Evolutionary conservation across 2,113 vertebrate genomes (phyloP).

Genomic region (Rhizomys pruinosus): DNA sequence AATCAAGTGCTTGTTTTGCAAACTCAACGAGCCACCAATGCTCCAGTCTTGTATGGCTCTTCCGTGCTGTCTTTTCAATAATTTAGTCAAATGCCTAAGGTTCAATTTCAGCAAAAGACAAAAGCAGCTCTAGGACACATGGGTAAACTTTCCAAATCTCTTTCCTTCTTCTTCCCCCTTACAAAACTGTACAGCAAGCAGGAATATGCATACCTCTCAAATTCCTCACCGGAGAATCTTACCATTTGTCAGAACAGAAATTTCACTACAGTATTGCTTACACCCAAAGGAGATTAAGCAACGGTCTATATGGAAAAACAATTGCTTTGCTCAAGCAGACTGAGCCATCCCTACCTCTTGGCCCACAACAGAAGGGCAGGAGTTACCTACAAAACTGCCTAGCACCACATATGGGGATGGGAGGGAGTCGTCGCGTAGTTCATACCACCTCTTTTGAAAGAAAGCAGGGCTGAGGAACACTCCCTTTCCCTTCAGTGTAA

Average conservation of each 20-base stretch:
- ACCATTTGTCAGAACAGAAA: constrained; percentile 60
- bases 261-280: too few species aligned
- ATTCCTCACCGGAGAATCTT: constrained; percentile 40
- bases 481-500: not conserved
- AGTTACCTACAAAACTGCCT: too few species aligned
- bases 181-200: not conserved
- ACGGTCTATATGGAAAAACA: too few species aligned
- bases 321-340: too few species aligned
- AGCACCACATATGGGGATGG: too few species aligned
- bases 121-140: not conserved
- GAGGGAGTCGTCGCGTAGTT: too few species aligned
- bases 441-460: not conserved
- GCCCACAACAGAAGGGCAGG: not conserved
- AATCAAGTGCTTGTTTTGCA: too few species aligned
- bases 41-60: not conserved
- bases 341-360: not conserved
- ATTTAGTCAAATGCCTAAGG: not conserved
- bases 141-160: not conserved
- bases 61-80: not conserved
- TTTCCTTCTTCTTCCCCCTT: not conserved
- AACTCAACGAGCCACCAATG: not conserved
- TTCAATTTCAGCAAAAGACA: not conserved
- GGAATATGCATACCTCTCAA: not conserved
- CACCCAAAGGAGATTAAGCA: constrained; percentile 70
- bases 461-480: not conserved